Evolutionary conservation across 35 echinoderm and acorn worm genomes (phyloP).

Genomic region (Lytechinus pictus): DNA sequence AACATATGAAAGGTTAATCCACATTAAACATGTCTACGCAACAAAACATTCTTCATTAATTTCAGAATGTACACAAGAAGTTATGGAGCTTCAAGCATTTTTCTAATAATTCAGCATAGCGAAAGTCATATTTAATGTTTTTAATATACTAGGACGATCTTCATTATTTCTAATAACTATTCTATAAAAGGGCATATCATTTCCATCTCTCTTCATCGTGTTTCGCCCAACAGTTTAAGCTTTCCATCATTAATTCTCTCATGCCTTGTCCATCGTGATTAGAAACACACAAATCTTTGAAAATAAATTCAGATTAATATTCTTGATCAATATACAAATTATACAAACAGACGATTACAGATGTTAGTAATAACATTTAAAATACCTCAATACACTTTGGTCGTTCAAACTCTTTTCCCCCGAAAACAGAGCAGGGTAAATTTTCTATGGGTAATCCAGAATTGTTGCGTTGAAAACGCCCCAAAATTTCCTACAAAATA

Average conservation of each 20-base stretch:
- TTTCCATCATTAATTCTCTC: not conserved
- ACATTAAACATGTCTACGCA: not conserved
- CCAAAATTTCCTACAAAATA: not conserved
- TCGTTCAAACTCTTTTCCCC: not conserved
- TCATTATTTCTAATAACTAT: not conserved
- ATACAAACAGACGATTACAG: not conserved
- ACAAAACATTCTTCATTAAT: not conserved
- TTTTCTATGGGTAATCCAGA: not conserved
- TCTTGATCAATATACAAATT: not conserved
- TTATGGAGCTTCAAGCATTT: not conserved
- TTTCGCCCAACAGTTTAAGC: not conserved
- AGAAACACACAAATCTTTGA: not conserved
- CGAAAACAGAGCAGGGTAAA: not conserved
- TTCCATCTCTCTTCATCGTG: not conserved
- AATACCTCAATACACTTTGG: not conserved
- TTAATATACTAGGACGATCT: not conserved
- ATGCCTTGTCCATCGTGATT: not conserved
- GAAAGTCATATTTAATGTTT: not conserved
- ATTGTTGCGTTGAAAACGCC: not conserved
- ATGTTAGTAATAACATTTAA: slow-evolving; percentile 1
- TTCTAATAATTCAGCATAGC: not conserved
- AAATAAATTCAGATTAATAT: slow-evolving; percentile 16
- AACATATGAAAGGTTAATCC: not conserved
- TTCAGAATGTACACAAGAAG: not conserved
- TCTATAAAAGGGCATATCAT: not conserved